Evolutionary conservation across 2,888 invertebrate genomes (phyloP).

Genomic region (Megamerina dolium): DNA sequence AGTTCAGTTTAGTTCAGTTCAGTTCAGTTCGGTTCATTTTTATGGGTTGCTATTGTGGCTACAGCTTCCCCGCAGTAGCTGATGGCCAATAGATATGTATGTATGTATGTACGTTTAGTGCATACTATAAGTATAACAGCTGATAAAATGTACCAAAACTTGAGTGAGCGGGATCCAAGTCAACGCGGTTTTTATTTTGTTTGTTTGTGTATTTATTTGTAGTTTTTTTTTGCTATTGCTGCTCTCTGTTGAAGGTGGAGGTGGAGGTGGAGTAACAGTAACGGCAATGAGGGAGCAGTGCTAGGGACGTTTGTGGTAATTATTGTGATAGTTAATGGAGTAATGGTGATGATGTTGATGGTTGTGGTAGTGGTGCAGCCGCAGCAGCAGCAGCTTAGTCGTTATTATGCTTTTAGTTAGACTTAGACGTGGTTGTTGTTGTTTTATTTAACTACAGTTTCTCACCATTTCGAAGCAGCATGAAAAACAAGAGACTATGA

Average conservation of each 20-base stretch:
- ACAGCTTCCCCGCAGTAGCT: slow-evolving; percentile 5
- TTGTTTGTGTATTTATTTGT: slow-evolving; percentile 16
- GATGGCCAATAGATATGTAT: not conserved
- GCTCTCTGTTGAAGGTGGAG: too few species aligned
- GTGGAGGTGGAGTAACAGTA: too few species aligned
- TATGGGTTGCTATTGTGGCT: slow-evolving; percentile 5
- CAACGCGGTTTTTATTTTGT: slow-evolving; percentile 9
- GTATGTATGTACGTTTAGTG: not conserved
- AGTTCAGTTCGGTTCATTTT: too few species aligned
- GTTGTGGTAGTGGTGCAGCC: slow-evolving; percentile 3
- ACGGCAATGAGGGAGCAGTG: too few species aligned
- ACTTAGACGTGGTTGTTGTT: not conserved
- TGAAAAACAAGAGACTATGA: too few species aligned
- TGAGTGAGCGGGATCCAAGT: not conserved
- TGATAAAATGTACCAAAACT: too few species aligned
- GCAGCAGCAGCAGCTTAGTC: slow-evolving; percentile 11
- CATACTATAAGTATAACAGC: too few species aligned
- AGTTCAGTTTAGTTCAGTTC: slow-evolving; percentile 22
- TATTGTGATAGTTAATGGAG: too few species aligned
- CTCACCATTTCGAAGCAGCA: too few species aligned
- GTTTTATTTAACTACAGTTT: not conserved
- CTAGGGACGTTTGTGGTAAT: too few species aligned
- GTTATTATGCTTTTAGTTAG: not conserved
- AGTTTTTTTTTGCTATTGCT: too few species aligned
- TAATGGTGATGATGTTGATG: not conserved